phyloP scores from a whole-genome alignment of 35 echinoderm and acorn worm genomes.

The Hemicentrotus pulcherrimus region DNA sequence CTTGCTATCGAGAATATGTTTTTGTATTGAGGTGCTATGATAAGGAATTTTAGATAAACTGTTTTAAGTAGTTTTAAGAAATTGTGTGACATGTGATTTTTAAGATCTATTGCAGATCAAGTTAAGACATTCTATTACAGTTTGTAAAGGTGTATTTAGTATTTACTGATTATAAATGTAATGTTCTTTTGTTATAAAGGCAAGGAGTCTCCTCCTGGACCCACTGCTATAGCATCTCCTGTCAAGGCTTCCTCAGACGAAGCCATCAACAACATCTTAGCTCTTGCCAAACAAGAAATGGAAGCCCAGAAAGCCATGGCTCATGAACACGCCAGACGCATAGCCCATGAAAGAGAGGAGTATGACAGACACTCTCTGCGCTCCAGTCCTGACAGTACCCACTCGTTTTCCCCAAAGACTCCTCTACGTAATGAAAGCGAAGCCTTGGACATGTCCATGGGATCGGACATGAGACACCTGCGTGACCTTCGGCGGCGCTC shows the following conservation, averaged over 20 bases:
- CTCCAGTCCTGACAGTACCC: slow-evolving; percentile 43
- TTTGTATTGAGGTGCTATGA: too few relatives aligned
- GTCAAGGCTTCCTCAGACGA: slow-evolving; percentile 81
- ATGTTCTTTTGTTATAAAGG: slow-evolving; percentile 55
- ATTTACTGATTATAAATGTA: too few relatives aligned
- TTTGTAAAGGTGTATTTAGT: too few relatives aligned
- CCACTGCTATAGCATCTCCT: slow-evolving; percentile 36
- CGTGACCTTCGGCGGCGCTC: slow-evolving; percentile 22
- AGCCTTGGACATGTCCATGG: slow-evolving; percentile 43
- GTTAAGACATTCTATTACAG: too few relatives aligned
- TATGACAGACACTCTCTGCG: slow-evolving; percentile 33
- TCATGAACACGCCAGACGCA: not conserved
- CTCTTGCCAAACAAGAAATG: slow-evolving; percentile 87
- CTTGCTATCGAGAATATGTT: too few relatives aligned
- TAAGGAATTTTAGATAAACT: too few relatives aligned
- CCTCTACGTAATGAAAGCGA: slow-evolving; percentile 34
- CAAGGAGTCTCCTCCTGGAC: slow-evolving; percentile 68
- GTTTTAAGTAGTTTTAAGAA: too few relatives aligned
- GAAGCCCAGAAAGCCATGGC: slow-evolving; percentile 65
- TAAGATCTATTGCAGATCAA: too few relatives aligned
- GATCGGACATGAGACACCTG: not conserved
- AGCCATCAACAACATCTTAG: slow-evolving; percentile 90
- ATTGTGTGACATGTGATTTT: too few relatives aligned
- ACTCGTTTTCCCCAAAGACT: slow-evolving; percentile 37
- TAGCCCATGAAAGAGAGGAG: slow-evolving; percentile 22